Base-by-base conservation (phyloP, 2,113 vertebrate species). In the Anthoscopus minutus region DNA sequence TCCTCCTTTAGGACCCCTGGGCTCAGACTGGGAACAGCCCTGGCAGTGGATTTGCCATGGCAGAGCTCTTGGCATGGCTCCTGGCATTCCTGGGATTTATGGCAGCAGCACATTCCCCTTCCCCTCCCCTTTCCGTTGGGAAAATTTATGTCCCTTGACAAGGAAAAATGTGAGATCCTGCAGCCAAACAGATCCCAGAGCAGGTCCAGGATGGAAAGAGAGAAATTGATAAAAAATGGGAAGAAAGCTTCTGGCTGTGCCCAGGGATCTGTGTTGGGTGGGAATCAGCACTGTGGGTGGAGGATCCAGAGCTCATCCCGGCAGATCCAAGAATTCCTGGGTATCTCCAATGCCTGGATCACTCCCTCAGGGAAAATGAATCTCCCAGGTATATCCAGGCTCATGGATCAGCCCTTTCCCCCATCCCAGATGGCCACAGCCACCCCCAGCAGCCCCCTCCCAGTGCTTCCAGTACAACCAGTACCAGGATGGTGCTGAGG, bases 111-210 rank as follows among this genome's bases (percentile, higher is more conserved):
- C 5, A 10, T 56, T 88, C 61, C 57, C 53, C 17, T 73, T 85
- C 76, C 67, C 27, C 3, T 62, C 25, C 37, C 51, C 16, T 13
- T 77, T 31, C 73, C 48, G 48, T 53, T 1, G 1, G 79, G 71
- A 86, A 48, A 40, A 81, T 78, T 71, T 10, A 15, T 6, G 0
- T 5, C 64, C 4, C 0, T 45, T 23, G n/a, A 3, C 1, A 1
- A 77, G 81, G 56, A 73, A 58, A 56, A 81, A 11, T 0, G 0
- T 0, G 10, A 50, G 64, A 72, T 64, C n/a, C 48, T 5, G 5
- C 0, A 1, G 73, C 65, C 0, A 0, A 65, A 15, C 1, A 1
- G 70, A 44, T n/a, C 33, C 27, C 47, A 30, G 22, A 51, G 33
- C 53, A 48, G 31, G 16, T 57, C 54, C n/a, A 8, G 64, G 54